Percentiles rank a stretch among this genome's conserved stretches.
These are phyloP conservation scores for Helicoverpa armigera DNA, from an alignment of 1,140 invertebrate genomes.

Conservation along the genomic window DNA sequence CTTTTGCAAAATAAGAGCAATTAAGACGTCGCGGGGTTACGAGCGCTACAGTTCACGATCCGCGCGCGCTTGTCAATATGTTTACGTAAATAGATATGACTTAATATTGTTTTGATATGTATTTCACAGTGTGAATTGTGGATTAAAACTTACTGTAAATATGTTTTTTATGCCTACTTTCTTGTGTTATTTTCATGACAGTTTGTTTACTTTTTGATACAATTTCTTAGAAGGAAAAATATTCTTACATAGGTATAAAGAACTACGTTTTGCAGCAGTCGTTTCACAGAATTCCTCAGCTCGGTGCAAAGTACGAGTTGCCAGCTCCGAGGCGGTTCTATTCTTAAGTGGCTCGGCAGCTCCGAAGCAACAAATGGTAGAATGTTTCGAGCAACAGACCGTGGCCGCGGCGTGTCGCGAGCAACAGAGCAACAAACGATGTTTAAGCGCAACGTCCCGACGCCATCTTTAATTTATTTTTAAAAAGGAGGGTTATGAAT, in stretches of 20 bases:
- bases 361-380: conserved; percentile 45
- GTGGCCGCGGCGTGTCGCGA: conserved; percentile 57
- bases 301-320: neutral
- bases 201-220: too few relatives aligned
- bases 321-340: neutral
- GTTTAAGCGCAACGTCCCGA: conserved; percentile 5
- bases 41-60: conserved; percentile 28
- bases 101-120: neutral
- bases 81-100: conserved; percentile 21
- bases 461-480: conserved; percentile 31
- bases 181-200: too few relatives aligned
- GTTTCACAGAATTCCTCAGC: neutral
- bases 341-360: neutral
- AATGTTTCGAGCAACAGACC: conserved; percentile 73
- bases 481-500: too few relatives aligned
- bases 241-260: too few relatives aligned
- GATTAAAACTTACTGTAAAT: neutral
- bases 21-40: conserved; percentile 32
- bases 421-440: neutral
- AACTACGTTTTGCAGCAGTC: neutral
- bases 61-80: conserved; percentile 13
- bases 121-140: neutral
- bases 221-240: too few relatives aligned
- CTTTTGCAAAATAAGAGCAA: conserved; percentile 50
- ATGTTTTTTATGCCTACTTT: neutral